Conservation (phyloP, 2,888 invertebrate genomes). For the Chymomyza amoena region DNA sequence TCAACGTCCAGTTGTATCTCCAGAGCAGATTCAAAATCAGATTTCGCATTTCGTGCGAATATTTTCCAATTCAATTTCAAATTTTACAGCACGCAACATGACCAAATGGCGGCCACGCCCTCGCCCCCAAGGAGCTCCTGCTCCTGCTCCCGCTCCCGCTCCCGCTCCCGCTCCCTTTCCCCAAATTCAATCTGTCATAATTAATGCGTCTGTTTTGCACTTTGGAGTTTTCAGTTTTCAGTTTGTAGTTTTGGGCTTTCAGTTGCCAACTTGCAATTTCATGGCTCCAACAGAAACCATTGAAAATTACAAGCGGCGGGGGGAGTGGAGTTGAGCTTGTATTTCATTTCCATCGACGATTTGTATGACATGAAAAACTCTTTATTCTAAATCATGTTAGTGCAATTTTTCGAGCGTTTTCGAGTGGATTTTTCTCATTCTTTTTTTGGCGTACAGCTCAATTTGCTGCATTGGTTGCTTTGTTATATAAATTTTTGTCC, state of each 20-base stretch:
- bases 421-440: not conserved
- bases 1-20: not conserved
- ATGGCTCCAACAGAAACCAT: not conserved
- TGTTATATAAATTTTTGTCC: not conserved
- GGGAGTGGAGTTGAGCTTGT: not conserved
- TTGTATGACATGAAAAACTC: not conserved
- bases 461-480: not conserved
- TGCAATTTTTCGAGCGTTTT: not conserved
- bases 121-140: not conserved
- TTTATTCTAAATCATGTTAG: not conserved
- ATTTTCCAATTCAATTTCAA: slow-evolving; percentile 64
- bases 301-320: not conserved
- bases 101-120: slow-evolving; percentile 23
- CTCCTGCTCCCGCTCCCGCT: not conserved
- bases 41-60: slow-evolving; percentile 65
- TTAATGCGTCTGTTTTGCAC: slow-evolving; percentile 64
- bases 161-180: not conserved
- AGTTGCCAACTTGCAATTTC: not conserved
- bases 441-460: not conserved
- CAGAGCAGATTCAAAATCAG: slow-evolving; percentile 42
- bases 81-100: slow-evolving; percentile 58
- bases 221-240: not conserved
- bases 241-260: not conserved
- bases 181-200: slow-evolving; percentile 50
- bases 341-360: not conserved